Percentiles rank a stretch among this genome's conserved stretches.
Conservation (phyloP, 2,888 invertebrate genomes). For the Tiliacea aurago region DNA sequence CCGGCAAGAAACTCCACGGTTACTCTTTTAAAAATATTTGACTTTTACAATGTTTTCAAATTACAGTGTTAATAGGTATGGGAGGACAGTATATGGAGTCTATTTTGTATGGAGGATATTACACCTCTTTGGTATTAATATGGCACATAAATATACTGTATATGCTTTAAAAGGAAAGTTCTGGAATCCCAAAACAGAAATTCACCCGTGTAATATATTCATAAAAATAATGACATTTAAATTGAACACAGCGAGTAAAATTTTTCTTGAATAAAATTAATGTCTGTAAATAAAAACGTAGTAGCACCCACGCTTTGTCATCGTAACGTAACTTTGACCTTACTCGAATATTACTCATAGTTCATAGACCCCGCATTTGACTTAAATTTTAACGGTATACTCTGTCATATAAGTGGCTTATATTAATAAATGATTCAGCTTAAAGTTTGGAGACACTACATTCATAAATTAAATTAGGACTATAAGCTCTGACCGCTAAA, state of each 20-base stretch:
- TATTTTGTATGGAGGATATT: background rate
- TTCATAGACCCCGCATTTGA: conserved; percentile 54
- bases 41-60: too few species aligned
- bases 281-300: conserved; percentile 54
- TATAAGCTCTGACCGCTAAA: background rate
- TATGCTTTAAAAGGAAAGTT: background rate
- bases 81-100: too few species aligned
- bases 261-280: conserved; percentile 48
- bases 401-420: conserved; percentile 35
- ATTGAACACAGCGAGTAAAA: conserved; percentile 56
- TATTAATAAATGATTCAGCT: conserved; percentile 26
- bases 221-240: conserved; percentile 55
- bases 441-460: conserved; percentile 22
- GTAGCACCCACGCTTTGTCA: conserved; percentile 58
- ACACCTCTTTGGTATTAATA: background rate
- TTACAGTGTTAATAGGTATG: too few species aligned
- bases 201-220: conserved; percentile 41
- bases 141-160: background rate
- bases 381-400: conserved; percentile 54
- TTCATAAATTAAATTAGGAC: conserved; percentile 8
- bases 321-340: conserved; percentile 58
- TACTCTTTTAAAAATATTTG: too few species aligned
- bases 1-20: too few species aligned
- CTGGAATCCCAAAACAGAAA: background rate
- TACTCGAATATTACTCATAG: conserved; percentile 55